phyloP scores from a whole-genome alignment of 1,140 invertebrate genomes.

The Apis dorsata region DNA sequence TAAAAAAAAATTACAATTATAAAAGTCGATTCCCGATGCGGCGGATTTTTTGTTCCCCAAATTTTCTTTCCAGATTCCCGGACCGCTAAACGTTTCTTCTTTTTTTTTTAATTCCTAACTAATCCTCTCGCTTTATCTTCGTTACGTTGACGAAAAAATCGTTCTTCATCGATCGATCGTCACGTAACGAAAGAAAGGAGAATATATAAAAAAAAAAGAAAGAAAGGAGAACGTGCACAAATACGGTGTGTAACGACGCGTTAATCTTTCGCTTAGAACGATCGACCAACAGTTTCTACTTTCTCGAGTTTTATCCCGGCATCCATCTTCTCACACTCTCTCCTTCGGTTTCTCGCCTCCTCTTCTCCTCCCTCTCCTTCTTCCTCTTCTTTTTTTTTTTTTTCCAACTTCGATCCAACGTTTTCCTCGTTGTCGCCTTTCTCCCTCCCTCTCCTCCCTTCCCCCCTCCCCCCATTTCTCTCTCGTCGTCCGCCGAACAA shows the following conservation, averaged over 20 bases:
- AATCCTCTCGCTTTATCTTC: too few species aligned
- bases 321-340: conserved; percentile 22
- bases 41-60: background rate
- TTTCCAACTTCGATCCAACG: background rate
- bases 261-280: conserved; percentile 27
- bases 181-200: background rate
- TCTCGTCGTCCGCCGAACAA: conserved; percentile 35
- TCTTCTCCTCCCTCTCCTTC: background rate
- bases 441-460: background rate
- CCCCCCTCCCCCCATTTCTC: background rate
- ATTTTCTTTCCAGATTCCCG: too few species aligned
- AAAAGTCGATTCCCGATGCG: conserved; percentile 10
- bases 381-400: background rate
- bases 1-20: conserved; percentile 29
- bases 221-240: background rate
- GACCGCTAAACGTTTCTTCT: conserved; percentile 5
- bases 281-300: conserved; percentile 28
- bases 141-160: too few species aligned
- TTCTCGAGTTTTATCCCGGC: conserved; percentile 30
- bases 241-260: background rate
- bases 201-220: background rate
- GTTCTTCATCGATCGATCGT: background rate
- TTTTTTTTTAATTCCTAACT: too few species aligned
- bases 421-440: conserved; percentile 31
- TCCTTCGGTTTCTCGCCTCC: background rate